Percentiles rank a stretch among this genome's conserved stretches.
Evolutionary conservation across 2,797 vertebrate species (phyloP).

Genomic region (Morus bassanus): DNA sequence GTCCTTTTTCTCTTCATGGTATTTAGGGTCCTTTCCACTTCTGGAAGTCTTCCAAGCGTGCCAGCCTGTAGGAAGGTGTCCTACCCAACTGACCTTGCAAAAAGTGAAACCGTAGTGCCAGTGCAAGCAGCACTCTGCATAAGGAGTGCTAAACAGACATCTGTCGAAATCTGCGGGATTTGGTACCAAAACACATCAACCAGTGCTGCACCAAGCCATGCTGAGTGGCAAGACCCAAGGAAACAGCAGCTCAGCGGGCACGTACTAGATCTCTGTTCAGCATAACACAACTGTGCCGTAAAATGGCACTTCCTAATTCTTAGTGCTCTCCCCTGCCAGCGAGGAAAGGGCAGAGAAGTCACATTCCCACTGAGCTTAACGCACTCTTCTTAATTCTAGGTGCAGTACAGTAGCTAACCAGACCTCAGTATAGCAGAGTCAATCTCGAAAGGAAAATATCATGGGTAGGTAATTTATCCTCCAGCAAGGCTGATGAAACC

Average conservation of each 20-base stretch:
- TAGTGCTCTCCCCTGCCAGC: neutral
- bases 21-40: neutral
- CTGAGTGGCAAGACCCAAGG: neutral
- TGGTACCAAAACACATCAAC: neutral
- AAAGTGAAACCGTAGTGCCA: fast-evolving
- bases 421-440: neutral
- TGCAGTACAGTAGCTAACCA: neutral
- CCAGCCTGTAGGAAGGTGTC: neutral
- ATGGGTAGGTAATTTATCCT: neutral
- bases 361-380: neutral
- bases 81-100: neutral
- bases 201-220: neutral
- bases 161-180: neutral
- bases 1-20: neutral
- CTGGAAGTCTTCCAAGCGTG: neutral
- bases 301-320: neutral
- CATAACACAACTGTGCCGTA: fast-evolving
- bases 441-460: neutral
- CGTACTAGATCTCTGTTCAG: neutral
- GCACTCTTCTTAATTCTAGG: neutral
- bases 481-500: neutral
- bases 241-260: neutral
- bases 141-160: neutral
- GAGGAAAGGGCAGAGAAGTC: neutral
- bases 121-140: neutral